phyloP scores from a whole-genome alignment of 2,113 vertebrate genomes.

The Pelvicachromis taeniatus region DNA sequence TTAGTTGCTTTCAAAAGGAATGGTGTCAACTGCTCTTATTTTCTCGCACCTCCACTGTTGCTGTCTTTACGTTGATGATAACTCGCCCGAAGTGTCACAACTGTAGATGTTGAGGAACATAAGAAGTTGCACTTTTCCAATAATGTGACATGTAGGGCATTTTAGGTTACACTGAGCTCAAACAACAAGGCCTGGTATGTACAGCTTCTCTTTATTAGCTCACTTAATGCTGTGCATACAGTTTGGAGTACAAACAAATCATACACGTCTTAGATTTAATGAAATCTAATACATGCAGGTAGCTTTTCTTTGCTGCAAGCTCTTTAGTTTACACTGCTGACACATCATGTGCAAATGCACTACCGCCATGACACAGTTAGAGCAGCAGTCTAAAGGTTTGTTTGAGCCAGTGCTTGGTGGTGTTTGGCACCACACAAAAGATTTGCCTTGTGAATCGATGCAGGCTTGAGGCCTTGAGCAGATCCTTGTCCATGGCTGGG shows the following conservation, averaged over 20 bases:
- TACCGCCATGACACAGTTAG: not conserved
- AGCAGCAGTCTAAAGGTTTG: not conserved
- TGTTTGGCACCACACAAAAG: constrained; percentile 9
- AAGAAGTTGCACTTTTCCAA: not conserved
- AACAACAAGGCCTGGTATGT: not conserved
- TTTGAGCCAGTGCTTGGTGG: not conserved
- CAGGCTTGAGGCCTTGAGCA: constrained; percentile 30
- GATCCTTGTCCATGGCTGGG: constrained; percentile 35
- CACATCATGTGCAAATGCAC: not conserved
- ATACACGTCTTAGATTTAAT: not conserved
- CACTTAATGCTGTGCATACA: not conserved
- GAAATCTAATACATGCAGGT: not conserved
- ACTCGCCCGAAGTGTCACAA: not conserved
- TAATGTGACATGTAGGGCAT: not conserved
- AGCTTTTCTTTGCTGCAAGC: not conserved
- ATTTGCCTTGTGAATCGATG: constrained; percentile 41
- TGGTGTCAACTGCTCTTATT: not conserved
- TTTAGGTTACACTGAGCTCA: not conserved
- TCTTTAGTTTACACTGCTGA: constrained; percentile 4
- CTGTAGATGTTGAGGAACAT: not conserved
- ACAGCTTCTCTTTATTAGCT: not conserved
- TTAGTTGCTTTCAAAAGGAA: not conserved
- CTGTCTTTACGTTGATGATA: not conserved
- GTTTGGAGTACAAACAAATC: not conserved
- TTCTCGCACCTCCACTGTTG: not conserved